phyloP scores from a whole-genome alignment of 2,797 vertebrate species.

The Phyllotis vaccarum region DNA sequence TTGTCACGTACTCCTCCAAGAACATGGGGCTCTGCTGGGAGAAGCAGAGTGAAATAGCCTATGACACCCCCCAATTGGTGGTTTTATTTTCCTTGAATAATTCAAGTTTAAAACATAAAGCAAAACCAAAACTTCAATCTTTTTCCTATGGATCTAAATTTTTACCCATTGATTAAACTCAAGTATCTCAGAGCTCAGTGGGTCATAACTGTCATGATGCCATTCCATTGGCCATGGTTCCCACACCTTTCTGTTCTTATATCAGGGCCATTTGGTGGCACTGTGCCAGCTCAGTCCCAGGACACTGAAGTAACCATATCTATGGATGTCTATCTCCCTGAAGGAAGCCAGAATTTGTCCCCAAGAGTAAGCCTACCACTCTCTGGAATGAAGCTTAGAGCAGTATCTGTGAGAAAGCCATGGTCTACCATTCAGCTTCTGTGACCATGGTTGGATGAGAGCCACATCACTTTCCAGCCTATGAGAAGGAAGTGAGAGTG shows the following conservation, averaged over 20 bases:
- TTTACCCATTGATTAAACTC: not conserved
- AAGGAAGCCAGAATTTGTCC: not conserved
- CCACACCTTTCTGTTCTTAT: not conserved
- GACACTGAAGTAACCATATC: accelerated
- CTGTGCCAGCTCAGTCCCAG: not conserved
- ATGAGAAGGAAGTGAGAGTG: not conserved
- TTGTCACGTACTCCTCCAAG: not conserved
- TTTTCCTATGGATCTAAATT: not conserved
- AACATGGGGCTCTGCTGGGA: accelerated
- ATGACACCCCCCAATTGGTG: not conserved
- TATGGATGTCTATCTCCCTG: not conserved
- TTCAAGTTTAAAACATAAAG: not conserved
- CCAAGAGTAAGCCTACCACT: not conserved
- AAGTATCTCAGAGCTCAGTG: not conserved
- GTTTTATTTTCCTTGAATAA: not conserved
- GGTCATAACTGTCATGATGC: not conserved
- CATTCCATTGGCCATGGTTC: not conserved
- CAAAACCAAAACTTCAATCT: not conserved
- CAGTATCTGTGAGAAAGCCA: not conserved
- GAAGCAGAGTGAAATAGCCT: not conserved
- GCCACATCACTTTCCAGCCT: not conserved
- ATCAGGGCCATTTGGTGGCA: not conserved
- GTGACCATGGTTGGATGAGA: not conserved
- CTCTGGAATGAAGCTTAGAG: not conserved
- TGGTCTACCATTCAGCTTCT: not conserved